phyloP scores from a whole-genome alignment of 2,888 invertebrate genomes.

The Serrognathus titanus region DNA sequence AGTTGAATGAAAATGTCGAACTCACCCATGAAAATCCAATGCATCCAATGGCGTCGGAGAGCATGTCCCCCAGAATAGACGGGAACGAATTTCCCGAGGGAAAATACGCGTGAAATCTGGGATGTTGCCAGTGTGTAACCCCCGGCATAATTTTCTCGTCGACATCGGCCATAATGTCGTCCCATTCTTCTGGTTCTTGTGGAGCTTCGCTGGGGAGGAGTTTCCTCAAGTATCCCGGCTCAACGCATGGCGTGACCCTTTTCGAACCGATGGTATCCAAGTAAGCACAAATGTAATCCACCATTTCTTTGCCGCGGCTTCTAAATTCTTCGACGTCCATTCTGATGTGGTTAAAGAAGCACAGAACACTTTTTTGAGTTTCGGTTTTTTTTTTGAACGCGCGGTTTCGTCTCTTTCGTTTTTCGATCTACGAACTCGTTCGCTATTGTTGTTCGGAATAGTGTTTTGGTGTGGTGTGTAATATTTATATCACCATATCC shows the following conservation, averaged over 20 bases:
- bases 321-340: slow-evolving; percentile 91
- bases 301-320: slow-evolving; percentile 85
- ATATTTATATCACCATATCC: not conserved
- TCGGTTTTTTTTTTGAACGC: slow-evolving; percentile 6
- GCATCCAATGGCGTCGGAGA: slow-evolving; percentile 93
- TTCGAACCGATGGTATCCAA: slow-evolving; percentile 75
- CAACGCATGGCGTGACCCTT: slow-evolving; percentile 84
- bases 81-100: slow-evolving; percentile 97
- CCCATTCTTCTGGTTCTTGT: slow-evolving; percentile 78
- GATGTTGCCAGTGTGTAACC: slow-evolving; percentile 99
- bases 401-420: not conserved
- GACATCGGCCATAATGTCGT: slow-evolving; percentile 83
- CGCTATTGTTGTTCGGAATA: not conserved
- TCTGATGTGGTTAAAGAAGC: slow-evolving; percentile 10
- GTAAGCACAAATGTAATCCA: slow-evolving; percentile 92
- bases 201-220: slow-evolving; percentile 65
- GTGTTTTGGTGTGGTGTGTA: not conserved
- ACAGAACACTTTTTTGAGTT: not conserved
- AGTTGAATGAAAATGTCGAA: slow-evolving; percentile 2
- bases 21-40: slow-evolving; percentile 97
- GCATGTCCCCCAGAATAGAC: slow-evolving; percentile 96
- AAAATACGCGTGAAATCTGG: slow-evolving; percentile 97
- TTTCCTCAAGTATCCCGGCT: slow-evolving; percentile 77
- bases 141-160: slow-evolving; percentile 92
- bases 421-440: slow-evolving; percentile 2